Evolutionary conservation across 1,140 invertebrate species (phyloP), one percentile per base, ranked within the genome.

Genomic region (Pseudomyrmex sp.): DNA sequence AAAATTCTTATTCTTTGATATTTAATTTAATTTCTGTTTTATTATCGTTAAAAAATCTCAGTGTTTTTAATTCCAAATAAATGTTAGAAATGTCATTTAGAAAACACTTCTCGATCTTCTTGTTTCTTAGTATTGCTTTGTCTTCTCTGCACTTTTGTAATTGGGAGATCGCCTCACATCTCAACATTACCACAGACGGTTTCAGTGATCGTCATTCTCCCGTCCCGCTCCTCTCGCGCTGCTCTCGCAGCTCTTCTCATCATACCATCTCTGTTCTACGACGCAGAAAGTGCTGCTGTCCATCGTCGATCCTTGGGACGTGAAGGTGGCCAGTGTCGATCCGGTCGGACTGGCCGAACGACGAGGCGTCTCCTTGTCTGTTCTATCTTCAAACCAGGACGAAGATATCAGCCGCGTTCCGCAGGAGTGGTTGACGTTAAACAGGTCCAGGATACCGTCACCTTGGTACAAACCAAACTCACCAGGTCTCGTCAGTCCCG

Each of bases 241-340:
- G 54, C 59, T 66, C 59, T 66, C 61, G 70, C 52, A 70, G 76
- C 85, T 85, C 74, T 84, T 83, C 84, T 79, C 83, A 50, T 75
- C 52, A 50, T 85, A 75, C 83, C 74, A 62, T 88, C 89, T 87
- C 83, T 88, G 85, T 91, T 88, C 90, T 72, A 77, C 65, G 62
- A 69, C 91, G 87, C 92, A 93, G 93, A 94, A 93, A 91, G 92
- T 93, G 62, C 90, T 94, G 89, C 90, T 94, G 84, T 94, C 93
- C 88, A 94, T 93, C 86, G 92, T 91, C 82, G 90, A 94, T 91
- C 93, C 93, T 82, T 94, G 93, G 93, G 92, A 94, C 90, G 92
- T 91, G 46, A 91, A 90, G 91, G 91, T 94, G 56, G 93, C 93
- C 91, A 93, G 92, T 92, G 92, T 94, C 83, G 90, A 93, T 83